Percentiles rank a stretch among this genome's conserved stretches.
These are phyloP conservation scores for Isoperla grammatica DNA, from an alignment of 2,888 invertebrate genomes.

Conservation along the genomic window DNA sequence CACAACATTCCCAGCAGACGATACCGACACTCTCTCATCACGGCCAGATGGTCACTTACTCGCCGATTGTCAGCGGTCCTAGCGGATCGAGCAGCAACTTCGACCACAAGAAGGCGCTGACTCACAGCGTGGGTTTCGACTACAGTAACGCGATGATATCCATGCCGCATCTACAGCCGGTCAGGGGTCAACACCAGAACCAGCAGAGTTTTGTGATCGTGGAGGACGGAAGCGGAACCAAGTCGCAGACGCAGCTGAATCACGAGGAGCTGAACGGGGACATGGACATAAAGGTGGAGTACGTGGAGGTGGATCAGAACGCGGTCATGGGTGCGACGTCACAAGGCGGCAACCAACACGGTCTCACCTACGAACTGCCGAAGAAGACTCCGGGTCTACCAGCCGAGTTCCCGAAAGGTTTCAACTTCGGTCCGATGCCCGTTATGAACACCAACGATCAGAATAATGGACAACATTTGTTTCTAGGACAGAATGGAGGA, in stretches of 20 bases:
- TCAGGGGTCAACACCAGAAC: neutral
- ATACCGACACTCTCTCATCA: neutral
- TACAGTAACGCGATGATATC: conserved; percentile 20
- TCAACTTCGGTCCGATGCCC: too few relatives aligned
- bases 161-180: too few relatives aligned
- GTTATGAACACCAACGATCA: too few relatives aligned
- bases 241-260: neutral
- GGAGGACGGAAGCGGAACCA: neutral
- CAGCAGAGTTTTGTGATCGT: neutral
- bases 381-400: too few relatives aligned
- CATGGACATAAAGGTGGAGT: neutral
- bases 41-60: neutral
- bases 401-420: too few relatives aligned
- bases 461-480: too few relatives aligned
- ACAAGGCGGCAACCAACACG: neutral
- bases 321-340: neutral
- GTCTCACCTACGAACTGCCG: too few relatives aligned
- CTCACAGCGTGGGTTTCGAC: conserved; percentile 19
- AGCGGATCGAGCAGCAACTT: conserved; percentile 4
- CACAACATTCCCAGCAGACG: neutral
- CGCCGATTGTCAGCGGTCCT: neutral
- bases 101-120: conserved; percentile 22
- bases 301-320: neutral
- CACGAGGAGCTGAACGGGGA: neutral
- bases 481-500: too few relatives aligned